Evolutionary conservation across 2,113 vertebrate species (phyloP), one percentile per base, ranked within the genome.

Genomic region (Pygoscelis adeliae): DNA sequence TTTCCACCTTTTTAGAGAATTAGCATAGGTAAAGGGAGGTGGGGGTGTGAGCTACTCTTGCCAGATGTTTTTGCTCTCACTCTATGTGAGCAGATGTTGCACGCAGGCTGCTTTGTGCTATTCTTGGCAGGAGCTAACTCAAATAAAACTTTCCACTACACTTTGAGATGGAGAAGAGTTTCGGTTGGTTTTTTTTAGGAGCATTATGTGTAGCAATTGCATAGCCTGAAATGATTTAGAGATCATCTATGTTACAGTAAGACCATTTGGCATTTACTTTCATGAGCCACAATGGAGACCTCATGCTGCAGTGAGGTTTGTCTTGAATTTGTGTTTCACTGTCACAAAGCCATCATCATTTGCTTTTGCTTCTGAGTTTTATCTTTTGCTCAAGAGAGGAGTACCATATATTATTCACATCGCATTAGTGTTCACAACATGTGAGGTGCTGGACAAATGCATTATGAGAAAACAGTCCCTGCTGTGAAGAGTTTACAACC

Each of bases 81-180:
- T 67, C 91, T 73, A 53, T 36, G 49, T 10, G 56, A 97, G 67
- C 97, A 98, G 98, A 96, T 98, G 96, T 93, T 90, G 55, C 36
- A 40, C 29, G n/a, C 81, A 80, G 90, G 83, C 87, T 62, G 73
- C 79, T 93, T 83, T 46, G 32, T 53, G 87, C 36, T 83, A 62
- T 95, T 95, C 95, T 93, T 95, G 95, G 92, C 96, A 95, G 92
- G 92, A 78, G 78, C 56, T 55, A 81, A 36, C 86, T 74, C 91
- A 78, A 61, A 92, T 92, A 93, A 96, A 91, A 90, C 83, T 82
- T 59, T 74, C n/a, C 44, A 17, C 38, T 59, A 12, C 71, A 15
- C 74, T 91, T 96, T 90, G n/a, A 55, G 83, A 82, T 20, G 44
- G 44, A 78, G 84, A 90, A 85, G 77, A 77, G 59, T 77, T 97